Base-by-base conservation (phyloP, 2,113 vertebrate species). In the Tilapia sparmanii region DNA sequence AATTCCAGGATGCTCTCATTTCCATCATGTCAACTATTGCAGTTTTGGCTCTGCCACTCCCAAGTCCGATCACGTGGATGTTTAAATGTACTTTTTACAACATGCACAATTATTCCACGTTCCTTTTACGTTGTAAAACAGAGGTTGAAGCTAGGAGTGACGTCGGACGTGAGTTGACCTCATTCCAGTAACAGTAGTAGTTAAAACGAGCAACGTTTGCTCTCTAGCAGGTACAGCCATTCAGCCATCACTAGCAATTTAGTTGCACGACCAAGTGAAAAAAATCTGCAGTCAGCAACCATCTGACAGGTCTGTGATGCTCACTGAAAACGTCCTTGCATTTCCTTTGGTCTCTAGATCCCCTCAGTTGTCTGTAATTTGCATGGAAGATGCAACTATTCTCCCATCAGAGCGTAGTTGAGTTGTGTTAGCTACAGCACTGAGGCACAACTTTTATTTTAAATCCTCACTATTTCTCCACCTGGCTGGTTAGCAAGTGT, bases 281-380 rank as follows among this genome's bases (percentile, higher is more conserved):
- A 33, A 33, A 63, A 33, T 4, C 16, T 7, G 10, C 59, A 35
- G 18, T 12, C 61, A 1, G 61, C 4, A 38, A 66, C 10, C 61
- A 40, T 15, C n/a, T 6, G 35, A 71, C 35, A 71, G n/a, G 66
- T 15, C 12, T 24, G 38, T 15, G 12, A 24, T 15, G n/a, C 35
- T 71, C 66, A 4, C 35, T 24, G n/a, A 9, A 71, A 71, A 15
- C 2, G 0, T 22, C n/a, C 1, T 9, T 40, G 2, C 0, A 35
- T 38, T 66, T 66, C 0, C 61, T 38, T 4, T 13, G 61, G 33
- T 38, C 10, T 35, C 61, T 12, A 33, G 59, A 61, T 7, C 18
- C 9, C 5, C 61, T 22, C 38, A 42, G n/a, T 71, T 24, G 8
- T 40, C 3, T 22, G 4, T 24, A 42, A 40, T 71, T 42, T 24